These are phyloP conservation scores for Chaunax sp. DNA, from an alignment of 2,797 vertebrate genomes.

Conservation along the genomic window DNA sequence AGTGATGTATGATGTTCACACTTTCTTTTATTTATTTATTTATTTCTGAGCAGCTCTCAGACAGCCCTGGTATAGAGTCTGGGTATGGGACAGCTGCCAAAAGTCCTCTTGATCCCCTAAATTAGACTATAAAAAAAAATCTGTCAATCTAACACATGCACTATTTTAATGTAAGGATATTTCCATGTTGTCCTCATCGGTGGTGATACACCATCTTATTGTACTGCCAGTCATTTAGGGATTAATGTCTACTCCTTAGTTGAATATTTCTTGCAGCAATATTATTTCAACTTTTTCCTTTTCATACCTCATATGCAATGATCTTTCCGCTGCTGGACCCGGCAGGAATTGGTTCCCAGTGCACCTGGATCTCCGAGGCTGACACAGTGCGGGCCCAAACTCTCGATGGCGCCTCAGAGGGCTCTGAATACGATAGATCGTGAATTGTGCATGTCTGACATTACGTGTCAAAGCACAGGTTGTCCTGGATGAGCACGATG, in stretches of 20 bases:
- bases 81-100: conserved; percentile 61
- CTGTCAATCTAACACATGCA: conserved; percentile 30
- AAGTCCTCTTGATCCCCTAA: conserved; percentile 61
- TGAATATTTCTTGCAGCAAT: conserved; percentile 28
- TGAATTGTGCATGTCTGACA: conserved; percentile 26
- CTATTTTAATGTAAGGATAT: conserved; percentile 56
- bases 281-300: conserved; percentile 31
- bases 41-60: conserved; percentile 57
- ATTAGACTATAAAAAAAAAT: conserved; percentile 65
- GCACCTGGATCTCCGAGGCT: conserved; percentile 86
- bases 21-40: conserved; percentile 50
- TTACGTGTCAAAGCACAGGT: conserved; percentile 16
- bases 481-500: conserved; percentile 6
- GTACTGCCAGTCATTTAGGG: conserved; percentile 51
- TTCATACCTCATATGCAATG: conserved; percentile 87
- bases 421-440: conserved; percentile 64
- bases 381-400: conserved; percentile 82
- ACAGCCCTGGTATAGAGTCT: conserved; percentile 46
- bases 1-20: conserved; percentile 76
- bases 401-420: conserved; percentile 82
- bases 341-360: conserved; percentile 84
- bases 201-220: conserved; percentile 46
- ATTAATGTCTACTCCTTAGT: conserved; percentile 51
- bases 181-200: conserved; percentile 49
- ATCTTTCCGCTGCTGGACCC: conserved; percentile 84